phyloP scores from a whole-genome alignment of 2,888 invertebrate genomes.

The Lasioglossum figueresi region DNA sequence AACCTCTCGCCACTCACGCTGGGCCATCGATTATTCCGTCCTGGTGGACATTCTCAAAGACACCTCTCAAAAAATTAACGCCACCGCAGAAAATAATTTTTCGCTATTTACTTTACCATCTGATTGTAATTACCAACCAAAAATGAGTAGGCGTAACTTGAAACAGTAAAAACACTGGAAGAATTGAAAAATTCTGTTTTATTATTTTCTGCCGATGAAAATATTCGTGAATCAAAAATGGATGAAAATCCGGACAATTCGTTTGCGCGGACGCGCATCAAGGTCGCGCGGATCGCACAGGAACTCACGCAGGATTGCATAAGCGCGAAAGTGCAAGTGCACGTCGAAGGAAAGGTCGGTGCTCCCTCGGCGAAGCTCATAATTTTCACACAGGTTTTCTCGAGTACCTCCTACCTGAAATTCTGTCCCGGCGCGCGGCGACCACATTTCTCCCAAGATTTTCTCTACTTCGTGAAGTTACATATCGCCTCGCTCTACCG shows the following conservation, averaged over 20 bases:
- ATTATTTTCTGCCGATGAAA: too few species aligned
- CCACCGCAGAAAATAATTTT: not conserved
- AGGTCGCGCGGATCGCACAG: conserved; percentile 21
- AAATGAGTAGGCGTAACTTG: too few species aligned
- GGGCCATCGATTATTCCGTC: not conserved
- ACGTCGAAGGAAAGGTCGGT: conserved; percentile 23
- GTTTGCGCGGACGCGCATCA: not conserved
- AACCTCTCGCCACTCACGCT: not conserved
- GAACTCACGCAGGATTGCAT: not conserved
- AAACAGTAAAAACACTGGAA: too few species aligned
- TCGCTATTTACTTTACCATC: not conserved
- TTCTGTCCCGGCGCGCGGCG: too few species aligned
- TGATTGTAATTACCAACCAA: not conserved
- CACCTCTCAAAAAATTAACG: not conserved
- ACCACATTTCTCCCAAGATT: not conserved
- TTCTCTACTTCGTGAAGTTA: not conserved
- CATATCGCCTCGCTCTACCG: not conserved
- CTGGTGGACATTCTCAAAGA: not conserved
- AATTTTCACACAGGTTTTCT: not conserved
- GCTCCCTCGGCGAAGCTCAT: not conserved
- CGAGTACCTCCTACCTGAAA: not conserved
- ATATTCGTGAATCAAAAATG: not conserved
- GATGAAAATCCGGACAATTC: not conserved
- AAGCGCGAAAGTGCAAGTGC: conserved; percentile 38
- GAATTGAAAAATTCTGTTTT: too few species aligned